These are phyloP conservation scores for Coilia nasus DNA, from an alignment of 2,797 vertebrate genomes.

Conservation along the genomic window DNA sequence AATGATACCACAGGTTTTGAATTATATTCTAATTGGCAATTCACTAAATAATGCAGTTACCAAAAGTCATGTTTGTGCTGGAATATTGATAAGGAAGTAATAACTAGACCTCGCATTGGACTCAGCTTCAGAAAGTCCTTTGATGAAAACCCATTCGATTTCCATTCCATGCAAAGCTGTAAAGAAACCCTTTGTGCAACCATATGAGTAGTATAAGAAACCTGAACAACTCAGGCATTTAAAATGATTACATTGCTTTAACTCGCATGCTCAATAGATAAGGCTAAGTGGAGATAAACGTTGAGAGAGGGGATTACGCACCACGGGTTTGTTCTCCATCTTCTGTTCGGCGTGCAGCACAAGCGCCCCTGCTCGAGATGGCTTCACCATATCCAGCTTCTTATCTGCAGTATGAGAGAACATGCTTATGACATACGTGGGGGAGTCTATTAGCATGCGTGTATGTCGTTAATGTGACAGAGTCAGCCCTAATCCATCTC, in stretches of 20 bases:
- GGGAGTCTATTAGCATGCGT: background rate
- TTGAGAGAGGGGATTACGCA: slow-evolving; percentile 45
- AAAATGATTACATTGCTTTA: slow-evolving; percentile 26
- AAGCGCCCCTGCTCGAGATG: slow-evolving; percentile 47
- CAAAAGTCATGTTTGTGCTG: background rate
- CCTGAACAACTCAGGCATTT: slow-evolving; percentile 30
- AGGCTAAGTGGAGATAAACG: slow-evolving; percentile 28
- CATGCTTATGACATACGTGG: background rate
- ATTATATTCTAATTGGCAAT: slow-evolving; percentile 44
- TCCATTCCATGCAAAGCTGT: slow-evolving; percentile 27
- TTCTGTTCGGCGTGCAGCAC: slow-evolving; percentile 50
- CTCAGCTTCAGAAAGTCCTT: slow-evolving; percentile 30
- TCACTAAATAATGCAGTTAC: background rate
- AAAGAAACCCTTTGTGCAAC: slow-evolving; percentile 17
- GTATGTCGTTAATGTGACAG: slow-evolving; percentile 12
- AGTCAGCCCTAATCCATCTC: background rate
- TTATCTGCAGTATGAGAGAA: slow-evolving; percentile 47
- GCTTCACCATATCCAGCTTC: slow-evolving; percentile 52
- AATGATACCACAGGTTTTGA: slow-evolving; percentile 46
- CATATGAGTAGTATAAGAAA: slow-evolving; percentile 30
- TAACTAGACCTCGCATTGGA: slow-evolving; percentile 46
- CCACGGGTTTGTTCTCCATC: slow-evolving; percentile 55
- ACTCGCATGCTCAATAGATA: slow-evolving; percentile 30
- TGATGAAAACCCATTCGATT: slow-evolving; percentile 26
- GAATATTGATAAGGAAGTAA: slow-evolving; percentile 25